These are phyloP conservation scores for Sitta europaea DNA, from an alignment of 2,113 vertebrate species.

Conservation along the genomic window DNA sequence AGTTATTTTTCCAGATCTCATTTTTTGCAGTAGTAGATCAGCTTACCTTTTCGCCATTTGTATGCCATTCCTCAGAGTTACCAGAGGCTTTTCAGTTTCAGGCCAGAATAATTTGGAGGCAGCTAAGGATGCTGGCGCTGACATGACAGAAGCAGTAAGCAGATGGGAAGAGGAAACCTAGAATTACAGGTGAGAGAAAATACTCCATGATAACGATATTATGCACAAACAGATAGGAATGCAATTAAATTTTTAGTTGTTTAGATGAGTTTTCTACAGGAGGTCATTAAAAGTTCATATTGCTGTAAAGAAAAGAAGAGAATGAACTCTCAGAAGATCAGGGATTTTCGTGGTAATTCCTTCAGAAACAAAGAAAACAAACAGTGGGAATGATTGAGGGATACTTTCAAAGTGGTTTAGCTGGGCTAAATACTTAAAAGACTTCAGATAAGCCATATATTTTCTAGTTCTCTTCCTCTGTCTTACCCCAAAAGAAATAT, in stretches of 20 bases:
- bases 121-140: conserved; percentile 84
- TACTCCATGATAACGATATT: background rate
- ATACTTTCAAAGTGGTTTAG: background rate
- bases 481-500: conserved; percentile 87
- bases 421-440: background rate
- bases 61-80: conserved; percentile 53
- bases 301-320: background rate
- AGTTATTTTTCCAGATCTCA: background rate
- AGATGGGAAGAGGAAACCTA: conserved; percentile 84
- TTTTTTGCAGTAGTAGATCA: background rate
- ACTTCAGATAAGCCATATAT: background rate
- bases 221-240: background rate
- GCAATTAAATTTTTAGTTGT: background rate
- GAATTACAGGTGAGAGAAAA: background rate
- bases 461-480: background rate
- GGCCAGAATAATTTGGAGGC: conserved; percentile 87
- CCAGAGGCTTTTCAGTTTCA: conserved; percentile 76
- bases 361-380: background rate
- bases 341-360: background rate
- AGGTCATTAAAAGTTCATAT: background rate
- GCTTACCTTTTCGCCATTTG: conserved; percentile 76
- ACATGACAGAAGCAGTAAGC: conserved; percentile 86
- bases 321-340: background rate
- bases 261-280: background rate
- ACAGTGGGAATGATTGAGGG: background rate